Percentiles rank a stretch among this genome's conserved stretches.
These are phyloP conservation scores for Megathymus violae DNA, from an alignment of 1,140 invertebrate genomes.

Conservation along the genomic window DNA sequence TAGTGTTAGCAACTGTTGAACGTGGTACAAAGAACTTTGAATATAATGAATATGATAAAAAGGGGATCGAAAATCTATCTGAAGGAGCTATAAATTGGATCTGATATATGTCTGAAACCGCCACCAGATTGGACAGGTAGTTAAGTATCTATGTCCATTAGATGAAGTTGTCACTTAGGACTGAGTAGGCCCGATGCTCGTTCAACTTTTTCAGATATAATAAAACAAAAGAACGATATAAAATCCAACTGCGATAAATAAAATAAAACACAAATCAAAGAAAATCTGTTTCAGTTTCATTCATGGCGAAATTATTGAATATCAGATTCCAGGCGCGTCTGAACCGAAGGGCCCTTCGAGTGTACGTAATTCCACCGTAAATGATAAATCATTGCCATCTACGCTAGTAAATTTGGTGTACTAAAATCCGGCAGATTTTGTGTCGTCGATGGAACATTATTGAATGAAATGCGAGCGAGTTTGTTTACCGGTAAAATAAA, in stretches of 20 bases:
- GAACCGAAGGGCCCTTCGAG: slow-evolving; percentile 38
- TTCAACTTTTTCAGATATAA: too few relatives aligned
- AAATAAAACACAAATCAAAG: slow-evolving; percentile 4
- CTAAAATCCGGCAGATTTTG: slow-evolving; percentile 37
- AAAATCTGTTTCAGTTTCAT: slow-evolving; percentile 6
- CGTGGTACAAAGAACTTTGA: too few relatives aligned
- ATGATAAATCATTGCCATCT: slow-evolving; percentile 59
- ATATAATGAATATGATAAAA: too few relatives aligned
- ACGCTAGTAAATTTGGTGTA: slow-evolving; percentile 27
- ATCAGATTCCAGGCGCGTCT: slow-evolving; percentile 50
- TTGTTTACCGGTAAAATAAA: background rate
- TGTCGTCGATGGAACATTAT: slow-evolving; percentile 35
- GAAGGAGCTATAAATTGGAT: too few relatives aligned
- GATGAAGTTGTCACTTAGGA: too few relatives aligned
- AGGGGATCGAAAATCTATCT: too few relatives aligned
- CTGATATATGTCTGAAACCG: too few relatives aligned
- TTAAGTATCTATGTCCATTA: too few relatives aligned
- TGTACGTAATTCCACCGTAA: slow-evolving; percentile 53
- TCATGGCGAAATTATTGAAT: slow-evolving; percentile 56
- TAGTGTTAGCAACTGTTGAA: too few relatives aligned
- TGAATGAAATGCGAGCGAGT: slow-evolving; percentile 5
- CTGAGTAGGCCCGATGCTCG: too few relatives aligned
- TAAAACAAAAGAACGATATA: too few relatives aligned
- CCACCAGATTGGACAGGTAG: too few relatives aligned
- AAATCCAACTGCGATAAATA: background rate